A percentile compares a stretch with the other conserved stretches of the same genome.
Conservation (phyloP, 2,113 vertebrate genomes). For the Esox niger region DNA sequence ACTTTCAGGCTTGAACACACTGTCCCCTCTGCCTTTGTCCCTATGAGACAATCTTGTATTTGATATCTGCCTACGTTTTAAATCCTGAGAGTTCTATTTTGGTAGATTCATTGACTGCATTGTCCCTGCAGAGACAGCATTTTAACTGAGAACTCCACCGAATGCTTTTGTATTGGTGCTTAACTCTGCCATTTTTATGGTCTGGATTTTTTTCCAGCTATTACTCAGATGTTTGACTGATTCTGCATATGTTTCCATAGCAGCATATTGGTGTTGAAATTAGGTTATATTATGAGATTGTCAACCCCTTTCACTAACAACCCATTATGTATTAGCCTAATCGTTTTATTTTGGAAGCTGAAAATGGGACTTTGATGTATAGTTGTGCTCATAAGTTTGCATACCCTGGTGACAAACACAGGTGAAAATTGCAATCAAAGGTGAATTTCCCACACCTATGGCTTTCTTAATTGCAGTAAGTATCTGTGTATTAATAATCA, state of each 20-base stretch:
- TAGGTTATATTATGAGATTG: background rate
- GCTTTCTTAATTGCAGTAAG: too few relatives aligned
- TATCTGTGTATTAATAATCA: too few relatives aligned
- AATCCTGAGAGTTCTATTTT: constrained; percentile 3
- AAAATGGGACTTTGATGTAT: too few relatives aligned
- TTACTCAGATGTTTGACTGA: background rate
- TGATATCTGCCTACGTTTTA: background rate
- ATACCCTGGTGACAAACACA: too few relatives aligned
- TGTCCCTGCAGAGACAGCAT: constrained; percentile 5
- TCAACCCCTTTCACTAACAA: background rate
- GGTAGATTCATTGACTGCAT: constrained; percentile 8
- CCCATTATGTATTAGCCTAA: constrained; percentile 42
- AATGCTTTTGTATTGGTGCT: constrained; percentile 46
- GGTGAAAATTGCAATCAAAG: too few relatives aligned
- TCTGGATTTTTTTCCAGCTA: background rate
- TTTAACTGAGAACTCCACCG: constrained; percentile 19
- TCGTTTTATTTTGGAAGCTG: too few relatives aligned
- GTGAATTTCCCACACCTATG: too few relatives aligned
- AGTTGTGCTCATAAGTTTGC: too few relatives aligned
- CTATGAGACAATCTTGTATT: constrained; percentile 15
- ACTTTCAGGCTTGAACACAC: background rate
- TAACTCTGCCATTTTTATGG: constrained; percentile 17
- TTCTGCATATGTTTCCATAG: constrained; percentile 3
- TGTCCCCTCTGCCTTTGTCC: constrained; percentile 10
- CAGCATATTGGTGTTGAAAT: constrained; percentile 6